Percentiles rank a stretch among this genome's conserved stretches.
Evolutionary conservation across 2,888 invertebrate species (phyloP).

Genomic region (Vandiemenella viatica): DNA sequence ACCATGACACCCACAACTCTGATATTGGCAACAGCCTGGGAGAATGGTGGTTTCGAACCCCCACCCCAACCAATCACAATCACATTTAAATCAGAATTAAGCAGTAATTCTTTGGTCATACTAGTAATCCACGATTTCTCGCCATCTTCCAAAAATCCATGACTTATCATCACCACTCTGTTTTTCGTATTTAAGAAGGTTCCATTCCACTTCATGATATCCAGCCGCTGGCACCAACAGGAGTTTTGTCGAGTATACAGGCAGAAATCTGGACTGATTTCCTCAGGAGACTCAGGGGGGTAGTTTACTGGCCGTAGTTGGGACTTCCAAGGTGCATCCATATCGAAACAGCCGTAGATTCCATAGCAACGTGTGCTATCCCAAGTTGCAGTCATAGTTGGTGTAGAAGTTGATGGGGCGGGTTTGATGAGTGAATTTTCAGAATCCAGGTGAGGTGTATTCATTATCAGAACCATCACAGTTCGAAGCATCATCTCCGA

Average conservation of each 20-base stretch:
- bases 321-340: constrained; percentile 62
- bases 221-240: constrained; percentile 23
- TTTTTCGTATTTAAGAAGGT: constrained; percentile 34
- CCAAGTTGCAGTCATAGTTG: too few relatives aligned
- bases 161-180: constrained; percentile 60
- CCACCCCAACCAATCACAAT: constrained; percentile 73
- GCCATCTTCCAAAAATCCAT: constrained; percentile 77
- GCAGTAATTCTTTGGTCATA: constrained; percentile 55
- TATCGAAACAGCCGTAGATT: constrained; percentile 66
- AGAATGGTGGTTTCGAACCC: constrained; percentile 76
- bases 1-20: constrained; percentile 72
- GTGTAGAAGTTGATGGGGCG: too few relatives aligned
- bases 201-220: not conserved
- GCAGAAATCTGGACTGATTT: constrained; percentile 43
- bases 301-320: constrained; percentile 59
- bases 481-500: too few relatives aligned
- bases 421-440: too few relatives aligned
- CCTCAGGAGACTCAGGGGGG: constrained; percentile 57
- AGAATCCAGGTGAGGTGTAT: too few relatives aligned
- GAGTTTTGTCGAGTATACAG: constrained; percentile 38
- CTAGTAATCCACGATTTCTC: constrained; percentile 61
- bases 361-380: constrained; percentile 43
- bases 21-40: constrained; percentile 84
- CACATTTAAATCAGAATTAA: constrained; percentile 55
- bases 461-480: too few relatives aligned